A percentile compares a stretch with the other conserved stretches of the same genome.
These are phyloP conservation scores for Harpagoxenus sublaevis DNA, from an alignment of 2,888 invertebrate species.

Conservation along the genomic window DNA sequence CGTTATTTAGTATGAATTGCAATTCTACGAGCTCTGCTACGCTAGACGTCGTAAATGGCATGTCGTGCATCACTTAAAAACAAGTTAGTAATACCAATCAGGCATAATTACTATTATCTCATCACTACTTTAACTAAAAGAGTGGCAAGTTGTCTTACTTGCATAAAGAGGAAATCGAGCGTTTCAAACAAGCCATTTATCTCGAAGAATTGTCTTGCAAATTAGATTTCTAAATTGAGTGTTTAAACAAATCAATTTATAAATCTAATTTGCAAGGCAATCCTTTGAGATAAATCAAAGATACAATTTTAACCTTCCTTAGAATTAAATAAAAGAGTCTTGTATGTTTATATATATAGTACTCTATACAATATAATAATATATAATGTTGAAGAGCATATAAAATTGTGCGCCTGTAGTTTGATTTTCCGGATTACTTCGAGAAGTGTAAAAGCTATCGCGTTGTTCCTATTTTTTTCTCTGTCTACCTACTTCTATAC, in stretches of 20 bases:
- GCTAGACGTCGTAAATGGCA: constrained; percentile 26
- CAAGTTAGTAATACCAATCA: constrained; percentile 22
- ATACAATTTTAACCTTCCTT: background rate
- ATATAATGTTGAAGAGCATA: background rate
- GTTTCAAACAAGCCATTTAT: background rate
- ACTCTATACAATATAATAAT: background rate
- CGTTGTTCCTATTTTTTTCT: background rate
- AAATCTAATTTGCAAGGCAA: too few species aligned
- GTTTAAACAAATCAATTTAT: background rate
- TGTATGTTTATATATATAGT: background rate
- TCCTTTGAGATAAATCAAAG: background rate
- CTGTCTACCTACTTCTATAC: background rate
- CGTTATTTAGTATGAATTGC: constrained; percentile 43
- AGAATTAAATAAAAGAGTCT: background rate
- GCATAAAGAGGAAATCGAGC: background rate
- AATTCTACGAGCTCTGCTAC: constrained; percentile 9
- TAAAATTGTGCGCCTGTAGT: background rate
- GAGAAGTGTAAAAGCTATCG: background rate
- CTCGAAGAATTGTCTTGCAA: background rate
- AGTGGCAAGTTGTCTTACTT: constrained; percentile 11
- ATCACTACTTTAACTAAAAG: background rate
- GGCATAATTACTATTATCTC: constrained; percentile 25
- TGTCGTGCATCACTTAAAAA: constrained; percentile 24
- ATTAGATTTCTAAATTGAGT: background rate
- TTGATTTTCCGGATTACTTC: constrained; percentile 12